Evolutionary conservation across 2,888 invertebrate species (phyloP).

Genomic region (Drosophila nr. fundita): DNA sequence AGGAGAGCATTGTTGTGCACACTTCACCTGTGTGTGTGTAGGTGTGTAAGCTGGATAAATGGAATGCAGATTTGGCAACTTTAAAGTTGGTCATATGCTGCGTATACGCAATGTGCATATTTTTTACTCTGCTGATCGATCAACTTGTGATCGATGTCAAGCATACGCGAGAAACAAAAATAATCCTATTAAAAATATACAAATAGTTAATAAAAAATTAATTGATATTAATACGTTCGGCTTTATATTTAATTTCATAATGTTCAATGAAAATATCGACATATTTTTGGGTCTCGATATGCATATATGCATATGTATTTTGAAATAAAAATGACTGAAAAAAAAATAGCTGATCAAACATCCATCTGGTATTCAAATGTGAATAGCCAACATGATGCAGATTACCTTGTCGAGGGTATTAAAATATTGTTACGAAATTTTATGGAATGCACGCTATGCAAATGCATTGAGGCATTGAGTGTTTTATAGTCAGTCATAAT

Average conservation of each 20-base stretch:
- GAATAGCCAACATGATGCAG: slow-evolving; percentile 2
- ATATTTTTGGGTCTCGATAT: not conserved
- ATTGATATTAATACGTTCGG: not conserved
- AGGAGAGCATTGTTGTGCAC: slow-evolving; percentile 45
- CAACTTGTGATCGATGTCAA: not conserved
- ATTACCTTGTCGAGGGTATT: slow-evolving; percentile 11
- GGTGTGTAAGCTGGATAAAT: slow-evolving; percentile 15
- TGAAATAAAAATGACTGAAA: not conserved
- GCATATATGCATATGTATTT: not conserved
- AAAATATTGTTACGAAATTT: slow-evolving; percentile 12
- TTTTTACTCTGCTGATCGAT: not conserved
- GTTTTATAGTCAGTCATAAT: not conserved
- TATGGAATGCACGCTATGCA: slow-evolving; percentile 1
- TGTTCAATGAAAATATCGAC: not conserved
- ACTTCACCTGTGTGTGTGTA: not conserved
- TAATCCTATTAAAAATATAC: not conserved
- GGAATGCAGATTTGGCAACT: slow-evolving; percentile 32
- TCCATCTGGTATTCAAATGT: slow-evolving; percentile 5
- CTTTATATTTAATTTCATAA: not conserved
- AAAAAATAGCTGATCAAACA: not conserved
- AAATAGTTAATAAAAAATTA: not conserved
- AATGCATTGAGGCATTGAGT: slow-evolving; percentile 4
- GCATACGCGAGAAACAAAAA: not conserved
- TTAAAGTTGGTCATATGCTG: slow-evolving; percentile 31
- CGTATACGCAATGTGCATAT: slow-evolving; percentile 42